Conservation (phyloP, 1,140 invertebrate genomes). For the Pseudobourletiella spinata region DNA sequence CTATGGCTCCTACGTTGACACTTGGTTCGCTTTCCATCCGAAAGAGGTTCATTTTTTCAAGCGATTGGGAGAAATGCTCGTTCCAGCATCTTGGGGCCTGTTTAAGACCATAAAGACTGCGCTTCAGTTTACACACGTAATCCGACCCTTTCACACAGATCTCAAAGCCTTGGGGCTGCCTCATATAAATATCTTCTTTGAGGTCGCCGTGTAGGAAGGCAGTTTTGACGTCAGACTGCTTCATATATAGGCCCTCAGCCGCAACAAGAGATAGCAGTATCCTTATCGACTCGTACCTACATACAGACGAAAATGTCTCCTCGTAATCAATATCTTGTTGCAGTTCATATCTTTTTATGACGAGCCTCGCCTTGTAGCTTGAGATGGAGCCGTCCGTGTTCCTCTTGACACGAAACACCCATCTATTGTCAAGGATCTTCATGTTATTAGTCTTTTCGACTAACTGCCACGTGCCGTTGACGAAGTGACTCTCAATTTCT, state of each 20-base stretch:
- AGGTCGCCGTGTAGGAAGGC: constrained; percentile 42
- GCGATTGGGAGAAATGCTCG: constrained; percentile 25
- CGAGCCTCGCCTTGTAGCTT: not conserved
- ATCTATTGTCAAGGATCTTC: not conserved
- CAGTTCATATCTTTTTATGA: constrained; percentile 3
- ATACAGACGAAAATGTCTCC: not conserved
- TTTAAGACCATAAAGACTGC: constrained; percentile 37
- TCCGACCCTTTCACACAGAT: not conserved
- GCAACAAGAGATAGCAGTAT: not conserved
- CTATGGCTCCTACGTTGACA: not conserved
- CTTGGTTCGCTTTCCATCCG: not conserved
- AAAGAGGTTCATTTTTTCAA: not conserved
- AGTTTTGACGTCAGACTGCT: constrained; percentile 39
- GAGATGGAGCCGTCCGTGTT: not conserved
- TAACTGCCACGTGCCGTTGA: constrained; percentile 7
- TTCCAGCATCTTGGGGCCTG: constrained; percentile 31
- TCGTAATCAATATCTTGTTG: not conserved
- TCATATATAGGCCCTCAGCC: not conserved
- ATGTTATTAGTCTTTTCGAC: not conserved
- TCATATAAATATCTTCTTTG: not conserved
- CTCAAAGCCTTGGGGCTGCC: not conserved
- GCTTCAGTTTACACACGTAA: constrained; percentile 38
- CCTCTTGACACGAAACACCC: not conserved
- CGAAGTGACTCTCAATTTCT: constrained; percentile 12
- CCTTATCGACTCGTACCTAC: not conserved